Base-by-base conservation (phyloP, 2,888 invertebrate genomes). In the Sceliomorpha sp. region DNA sequence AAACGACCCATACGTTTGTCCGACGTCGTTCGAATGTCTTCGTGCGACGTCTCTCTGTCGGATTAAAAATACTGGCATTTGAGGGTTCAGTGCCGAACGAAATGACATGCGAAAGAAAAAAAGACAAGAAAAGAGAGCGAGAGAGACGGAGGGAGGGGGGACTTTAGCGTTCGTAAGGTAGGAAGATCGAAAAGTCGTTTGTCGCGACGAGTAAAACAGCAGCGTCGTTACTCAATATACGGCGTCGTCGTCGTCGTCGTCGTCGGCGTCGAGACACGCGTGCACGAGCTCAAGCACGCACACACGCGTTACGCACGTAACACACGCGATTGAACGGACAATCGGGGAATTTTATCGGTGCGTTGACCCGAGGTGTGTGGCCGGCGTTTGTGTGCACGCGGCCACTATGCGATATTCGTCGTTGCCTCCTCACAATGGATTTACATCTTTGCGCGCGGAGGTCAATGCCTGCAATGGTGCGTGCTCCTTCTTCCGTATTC, bases 321-420 rank as follows among this genome's bases (percentile, higher is more conserved):
- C 20, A 59, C 64, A 63, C 36, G 58, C 63, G 68, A 73, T 73
- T 62, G 70, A 68, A 68, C 63, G 69, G 70, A 75, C 72, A 76
- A 78, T 80, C 74, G 73, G 47, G n/a, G 64, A 77, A 78, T 77
- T 77, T 80, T 78, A 78, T 78, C 77, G 74, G 80, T 74, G 64
- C 78, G 72, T 80, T 78, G 80, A 79, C 79, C 78, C 76, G 71
- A 67, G 70, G 67, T 69, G 69, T 63, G 66, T 45, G 64, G 53
- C 69, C 53, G 47, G 62, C 74, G 58, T 63, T 60, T 45, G 55
- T 62, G 62, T 58, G 51, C 60, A 53, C 48, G 50, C 60, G n/a
- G 45, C 56, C 55, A 40, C 47, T 14, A 37, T 39, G 17, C 40
- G 56, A 67, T 63, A 63, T 67, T 67, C 59, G 58, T 44, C n/a